Percentiles rank a stretch among this genome's conserved stretches.
These are phyloP conservation scores for Caenorhabditis elegans DNA, from an alignment of 1,140 invertebrate species.

Conservation along the genomic window WBcel235 BX284604.4:12108001-12108500, in stretches of 20 bases:
- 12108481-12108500: too few relatives aligned
- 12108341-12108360: neutral
- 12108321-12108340: neutral
- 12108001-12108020: conserved; percentile 79
- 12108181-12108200: conserved; percentile 91
- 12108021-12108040: conserved; percentile 59
- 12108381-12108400: too few relatives aligned
- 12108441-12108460: too few relatives aligned
- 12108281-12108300: conserved; percentile 74
- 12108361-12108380: neutral
- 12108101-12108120: conserved; percentile 86
- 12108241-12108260: conserved; percentile 98
- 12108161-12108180: conserved; percentile 73
- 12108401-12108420: too few relatives aligned
- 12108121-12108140: conserved; percentile 73
- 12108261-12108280: conserved; percentile 84
- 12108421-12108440: too few relatives aligned
- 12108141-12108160: conserved; percentile 76
- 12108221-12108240: conserved; percentile 72
- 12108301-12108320: conserved; percentile 27
- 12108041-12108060: neutral
- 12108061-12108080: neutral
- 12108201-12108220: conserved; percentile 66
- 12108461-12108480: too few relatives aligned
- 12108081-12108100: conserved; percentile 76